Conservation (phyloP, 1,140 invertebrate genomes). For the Microplitis mediator region DNA sequence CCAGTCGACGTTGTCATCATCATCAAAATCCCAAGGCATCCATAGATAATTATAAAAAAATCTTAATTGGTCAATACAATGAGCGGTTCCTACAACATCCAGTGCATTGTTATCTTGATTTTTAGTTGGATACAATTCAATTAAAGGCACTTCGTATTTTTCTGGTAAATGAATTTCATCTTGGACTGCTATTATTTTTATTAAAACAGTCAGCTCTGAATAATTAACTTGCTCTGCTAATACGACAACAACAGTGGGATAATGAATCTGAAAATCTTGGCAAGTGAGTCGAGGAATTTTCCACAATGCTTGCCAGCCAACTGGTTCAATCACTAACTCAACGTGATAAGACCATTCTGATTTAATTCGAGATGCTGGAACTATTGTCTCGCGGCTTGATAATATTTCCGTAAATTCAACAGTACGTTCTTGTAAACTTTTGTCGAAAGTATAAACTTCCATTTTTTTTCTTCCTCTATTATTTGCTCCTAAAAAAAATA, state of each 20-base stretch:
- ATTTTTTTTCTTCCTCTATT: conserved; percentile 36
- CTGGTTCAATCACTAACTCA: conserved; percentile 65
- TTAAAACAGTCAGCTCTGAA: conserved; percentile 59
- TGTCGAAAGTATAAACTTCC: conserved; percentile 67
- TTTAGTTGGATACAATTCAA: conserved; percentile 66
- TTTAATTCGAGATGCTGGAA: conserved; percentile 62
- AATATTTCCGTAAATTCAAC: conserved; percentile 64
- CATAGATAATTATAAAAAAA: conserved; percentile 69
- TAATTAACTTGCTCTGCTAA: conserved; percentile 63
- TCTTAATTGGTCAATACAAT: conserved; percentile 56
- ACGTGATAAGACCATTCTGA: conserved; percentile 66
- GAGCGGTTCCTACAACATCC: conserved; percentile 60
- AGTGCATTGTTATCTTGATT: conserved; percentile 63
- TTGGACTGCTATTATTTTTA: conserved; percentile 66
- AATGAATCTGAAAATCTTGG: conserved; percentile 64
- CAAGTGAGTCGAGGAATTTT: conserved; percentile 67
- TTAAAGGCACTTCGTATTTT: conserved; percentile 63
- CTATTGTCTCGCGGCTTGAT: conserved; percentile 49
- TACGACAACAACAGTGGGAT: conserved; percentile 67
- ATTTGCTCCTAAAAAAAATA: neutral
- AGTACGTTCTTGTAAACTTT: conserved; percentile 64
- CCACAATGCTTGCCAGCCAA: conserved; percentile 70
- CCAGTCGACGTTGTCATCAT: conserved; percentile 66
- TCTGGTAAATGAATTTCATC: conserved; percentile 67
- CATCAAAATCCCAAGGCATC: conserved; percentile 71